Base-by-base conservation (phyloP, 2,113 vertebrate genomes). In the Artemisiospiza belli region DNA sequence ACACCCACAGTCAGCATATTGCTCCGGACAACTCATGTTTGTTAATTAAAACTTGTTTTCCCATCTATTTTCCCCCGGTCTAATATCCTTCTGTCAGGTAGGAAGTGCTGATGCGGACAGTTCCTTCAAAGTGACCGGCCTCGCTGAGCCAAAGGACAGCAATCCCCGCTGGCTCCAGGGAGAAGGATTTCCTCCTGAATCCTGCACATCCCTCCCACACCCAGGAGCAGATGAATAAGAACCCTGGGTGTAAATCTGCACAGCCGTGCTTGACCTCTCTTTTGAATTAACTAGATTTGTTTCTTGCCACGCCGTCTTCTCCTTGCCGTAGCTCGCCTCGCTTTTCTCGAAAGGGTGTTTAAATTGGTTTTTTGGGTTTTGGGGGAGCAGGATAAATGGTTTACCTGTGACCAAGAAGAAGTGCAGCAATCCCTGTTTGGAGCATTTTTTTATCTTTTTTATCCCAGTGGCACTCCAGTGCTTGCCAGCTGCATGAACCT, bases 41-140 rank as follows among this genome's bases (percentile, higher is more conserved):
- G 82, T 92, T 96, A 96, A 95, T 93, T 97, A 95, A 93, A 96
- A 92, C 64, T 75, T 95, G 82, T 92, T 95, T 95, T 90, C 91
- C 47, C 82, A 94, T 96, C 76, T 93, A n/a, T 93, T 96, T 96
- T 74, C 68, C 79, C 91, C 74, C 83, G 80, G 68, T 49, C 46
- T 88, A 76, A 73, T 92, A 91, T 83, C 67, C 47, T 72, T 92
- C 72, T 87, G 66, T 55, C 68, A 92, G 64, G 75, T 17, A 11
- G 68, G 94, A 96, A 94, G 51, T 88, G 93, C 85, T 96, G 94
- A 96, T 70, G 67, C 44, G 59, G 73, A 22, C 7, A 70, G 84
- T 95, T 95, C 75, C 75, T 69, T 90, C 83, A 81, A 88, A 92
- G 93, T 90, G 75, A 95, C 88, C 9, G 1, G 28, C 51, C 63